These are phyloP conservation scores for Asbolus verrucosus DNA, from an alignment of 1,140 invertebrate genomes.

Conservation along the genomic window DNA sequence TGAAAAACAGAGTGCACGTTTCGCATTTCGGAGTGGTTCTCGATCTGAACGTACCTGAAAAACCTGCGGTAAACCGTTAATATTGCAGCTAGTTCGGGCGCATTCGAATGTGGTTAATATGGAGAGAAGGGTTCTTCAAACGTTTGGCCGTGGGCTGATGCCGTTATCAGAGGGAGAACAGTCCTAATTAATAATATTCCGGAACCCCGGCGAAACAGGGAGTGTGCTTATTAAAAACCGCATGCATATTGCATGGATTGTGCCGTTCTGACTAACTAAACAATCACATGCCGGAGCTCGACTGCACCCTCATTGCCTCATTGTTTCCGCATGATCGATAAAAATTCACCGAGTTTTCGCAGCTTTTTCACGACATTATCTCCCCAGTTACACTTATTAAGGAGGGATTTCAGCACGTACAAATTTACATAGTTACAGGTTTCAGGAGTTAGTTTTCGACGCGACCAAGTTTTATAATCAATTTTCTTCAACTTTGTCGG, in stretches of 20 bases:
- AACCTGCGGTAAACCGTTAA: constrained; percentile 52
- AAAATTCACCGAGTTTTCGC: constrained; percentile 28
- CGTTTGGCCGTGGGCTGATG: constrained; percentile 46
- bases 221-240: constrained; percentile 56
- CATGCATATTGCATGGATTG: constrained; percentile 56
- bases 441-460: constrained; percentile 9
- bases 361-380: constrained; percentile 42
- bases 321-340: constrained; percentile 41
- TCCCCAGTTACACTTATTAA: constrained; percentile 39
- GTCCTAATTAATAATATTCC: constrained; percentile 58
- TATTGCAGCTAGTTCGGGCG: constrained; percentile 47
- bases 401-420: constrained; percentile 22
- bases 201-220: constrained; percentile 41
- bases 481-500: constrained; percentile 26
- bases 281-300: constrained; percentile 49
- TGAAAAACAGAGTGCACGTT: no score
- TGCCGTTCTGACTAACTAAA: constrained; percentile 50
- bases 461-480: constrained; percentile 30
- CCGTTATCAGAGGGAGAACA: constrained; percentile 51
- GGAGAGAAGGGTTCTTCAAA: constrained; percentile 52
- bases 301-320: constrained; percentile 13
- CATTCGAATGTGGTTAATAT: constrained; percentile 51
- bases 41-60: constrained; percentile 46
- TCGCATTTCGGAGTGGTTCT: no score
- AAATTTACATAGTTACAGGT: constrained; percentile 34